phyloP scores from a whole-genome alignment of 2,888 invertebrate species.

The Pristionchus entomophagus region DNA sequence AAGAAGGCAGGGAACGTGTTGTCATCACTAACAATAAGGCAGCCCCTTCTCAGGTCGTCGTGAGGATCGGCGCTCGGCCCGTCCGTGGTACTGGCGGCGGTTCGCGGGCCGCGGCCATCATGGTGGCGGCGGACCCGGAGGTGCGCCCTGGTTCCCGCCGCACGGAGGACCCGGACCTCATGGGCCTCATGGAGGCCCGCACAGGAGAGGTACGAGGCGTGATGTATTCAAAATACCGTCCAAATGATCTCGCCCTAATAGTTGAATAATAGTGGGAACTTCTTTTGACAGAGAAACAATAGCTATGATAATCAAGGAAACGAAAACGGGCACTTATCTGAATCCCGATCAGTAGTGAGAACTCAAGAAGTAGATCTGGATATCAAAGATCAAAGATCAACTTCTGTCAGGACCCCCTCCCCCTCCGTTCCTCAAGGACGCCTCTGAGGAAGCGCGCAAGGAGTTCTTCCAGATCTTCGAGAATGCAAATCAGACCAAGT shows the following conservation, averaged over 20 bases:
- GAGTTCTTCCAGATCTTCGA: conserved; percentile 48
- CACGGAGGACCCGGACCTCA: conserved; percentile 13
- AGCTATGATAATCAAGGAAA: too few species aligned
- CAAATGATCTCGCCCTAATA: too few species aligned
- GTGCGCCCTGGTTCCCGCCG: conserved; percentile 39
- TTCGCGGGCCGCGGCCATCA: background rate
- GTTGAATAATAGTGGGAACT: too few species aligned
- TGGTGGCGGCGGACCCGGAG: background rate
- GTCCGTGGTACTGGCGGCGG: conserved; percentile 33
- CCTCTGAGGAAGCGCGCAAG: conserved; percentile 36
- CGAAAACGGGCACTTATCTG: too few species aligned
- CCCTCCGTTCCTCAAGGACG: conserved; percentile 46
- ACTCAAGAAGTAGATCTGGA: too few species aligned
- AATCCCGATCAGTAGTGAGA: too few species aligned
- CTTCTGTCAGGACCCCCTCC: conserved; percentile 29
- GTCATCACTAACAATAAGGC: too few species aligned
- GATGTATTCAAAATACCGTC: background rate
- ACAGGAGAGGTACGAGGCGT: conserved; percentile 20
- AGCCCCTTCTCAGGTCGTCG: conserved; percentile 22
- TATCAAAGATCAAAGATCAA: background rate
- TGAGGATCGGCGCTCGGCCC: background rate
- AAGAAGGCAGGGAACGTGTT: too few species aligned
- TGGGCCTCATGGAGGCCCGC: conserved; percentile 1
- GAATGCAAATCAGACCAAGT: conserved; percentile 40
- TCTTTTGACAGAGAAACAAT: too few species aligned